Conservation (phyloP, 2,888 invertebrate species). For the Sphaerophoria taeniata region DNA sequence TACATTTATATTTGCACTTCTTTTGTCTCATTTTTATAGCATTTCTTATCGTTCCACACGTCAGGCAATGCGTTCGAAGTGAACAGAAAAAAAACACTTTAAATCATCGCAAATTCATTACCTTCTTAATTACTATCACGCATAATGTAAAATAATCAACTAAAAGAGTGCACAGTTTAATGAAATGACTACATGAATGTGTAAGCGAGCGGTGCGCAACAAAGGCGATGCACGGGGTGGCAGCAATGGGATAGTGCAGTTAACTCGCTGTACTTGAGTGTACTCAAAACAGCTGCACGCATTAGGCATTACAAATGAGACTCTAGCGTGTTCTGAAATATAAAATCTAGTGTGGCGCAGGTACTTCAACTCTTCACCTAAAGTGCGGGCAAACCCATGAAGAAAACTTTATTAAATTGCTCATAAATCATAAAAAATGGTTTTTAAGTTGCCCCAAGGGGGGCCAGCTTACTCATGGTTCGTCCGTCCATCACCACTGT, state of each 20-base stretch:
- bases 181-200: constrained; percentile 58
- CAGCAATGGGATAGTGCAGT: background rate
- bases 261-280: constrained; percentile 1
- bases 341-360: background rate
- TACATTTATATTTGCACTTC: constrained; percentile 64
- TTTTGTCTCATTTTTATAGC: constrained; percentile 7
- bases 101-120: constrained; percentile 40
- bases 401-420: constrained; percentile 52
- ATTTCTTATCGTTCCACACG: background rate
- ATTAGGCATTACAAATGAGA: constrained; percentile 71
- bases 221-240: background rate
- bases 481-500: too few relatives aligned
- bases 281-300: constrained; percentile 35
- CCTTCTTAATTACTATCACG: constrained; percentile 56
- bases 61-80: constrained; percentile 15
- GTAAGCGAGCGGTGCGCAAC: constrained; percentile 29
- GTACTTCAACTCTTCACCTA: constrained; percentile 33
- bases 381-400: constrained; percentile 16
- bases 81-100: background rate
- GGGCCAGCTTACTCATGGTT: background rate
- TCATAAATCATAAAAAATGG: constrained; percentile 57
- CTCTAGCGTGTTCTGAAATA: constrained; percentile 64
- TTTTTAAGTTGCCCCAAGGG: constrained; percentile 49
- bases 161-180: constrained; percentile 61
- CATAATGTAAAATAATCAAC: constrained; percentile 63